phyloP scores from a whole-genome alignment of 2,113 vertebrate genomes.

The Fregetta grallaria region DNA sequence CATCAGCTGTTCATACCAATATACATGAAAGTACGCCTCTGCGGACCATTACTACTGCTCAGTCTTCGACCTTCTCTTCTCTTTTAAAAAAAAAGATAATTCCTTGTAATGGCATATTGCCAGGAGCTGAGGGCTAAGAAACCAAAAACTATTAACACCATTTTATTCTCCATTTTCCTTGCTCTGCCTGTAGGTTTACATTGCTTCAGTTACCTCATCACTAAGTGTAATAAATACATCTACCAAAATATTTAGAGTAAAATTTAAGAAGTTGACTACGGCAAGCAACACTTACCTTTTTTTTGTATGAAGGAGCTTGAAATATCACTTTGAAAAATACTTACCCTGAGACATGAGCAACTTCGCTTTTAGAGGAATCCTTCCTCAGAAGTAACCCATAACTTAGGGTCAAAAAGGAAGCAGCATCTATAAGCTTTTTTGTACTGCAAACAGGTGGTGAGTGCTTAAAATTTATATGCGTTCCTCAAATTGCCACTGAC shows the following conservation, averaged over 20 bases:
- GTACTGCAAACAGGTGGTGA: not conserved
- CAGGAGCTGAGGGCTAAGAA: not conserved
- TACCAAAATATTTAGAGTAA: not conserved
- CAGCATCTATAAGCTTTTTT: not conserved
- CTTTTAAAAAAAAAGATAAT: not conserved
- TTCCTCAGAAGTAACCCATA: not conserved
- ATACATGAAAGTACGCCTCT: not conserved
- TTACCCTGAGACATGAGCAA: not conserved
- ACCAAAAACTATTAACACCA: not conserved
- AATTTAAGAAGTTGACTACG: not conserved
- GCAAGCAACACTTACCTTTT: not conserved
- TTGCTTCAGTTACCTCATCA: not conserved
- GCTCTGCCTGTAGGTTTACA: not conserved
- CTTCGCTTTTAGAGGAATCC: not conserved
- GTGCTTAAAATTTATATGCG: not conserved
- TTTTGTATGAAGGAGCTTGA: not conserved
- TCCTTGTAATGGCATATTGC: not conserved
- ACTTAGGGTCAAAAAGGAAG: not conserved
- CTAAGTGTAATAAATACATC: not conserved
- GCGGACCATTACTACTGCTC: not conserved
- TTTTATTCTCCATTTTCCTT: not conserved
- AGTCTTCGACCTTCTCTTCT: not conserved
- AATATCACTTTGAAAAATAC: not conserved
- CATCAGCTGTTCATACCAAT: not conserved
- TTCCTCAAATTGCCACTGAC: not conserved